Evolutionary conservation across 1,140 invertebrate genomes (phyloP), one percentile per base, ranked within the genome.

Genomic region (Zaprionus gabonicus): DNA sequence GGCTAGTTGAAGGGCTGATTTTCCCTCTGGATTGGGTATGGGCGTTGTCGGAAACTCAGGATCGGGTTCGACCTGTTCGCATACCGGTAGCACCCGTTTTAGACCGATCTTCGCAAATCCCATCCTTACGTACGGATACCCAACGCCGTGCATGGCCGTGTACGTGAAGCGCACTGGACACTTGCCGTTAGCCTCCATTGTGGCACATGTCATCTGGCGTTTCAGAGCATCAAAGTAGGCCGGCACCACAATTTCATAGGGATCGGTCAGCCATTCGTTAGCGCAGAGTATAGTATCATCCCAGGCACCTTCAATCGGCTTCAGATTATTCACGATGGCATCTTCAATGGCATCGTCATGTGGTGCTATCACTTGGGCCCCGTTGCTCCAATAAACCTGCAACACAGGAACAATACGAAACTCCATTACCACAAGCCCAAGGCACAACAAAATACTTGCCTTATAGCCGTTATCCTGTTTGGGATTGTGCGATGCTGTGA

Each of bases 391-490:
- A 92, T 99, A 99, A 4, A 99, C 97, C 69, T 71, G 36, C 1
- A 20, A 12, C 5, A 17, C 12, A 20, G 2, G 15, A 28, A 56
- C 53, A 27, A 56, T n/a, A 13, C n/a, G 17, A 46, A 17, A 56
- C 1, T 9, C 15, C 6, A 56, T 27, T 56, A 31, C 1, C 31
- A 34, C 31, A 34, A 9, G 1, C 7, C 6, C 9, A 34, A 34
- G 31, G 3, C 31, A 34, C 15, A 2, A 6, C 6, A 28, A 31
- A 9, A 38, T 5, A 58, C 12, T 4, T 36, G 57, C 69, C 94
- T 99, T 99, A 92, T 99, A 99, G 4, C 99, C 99, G 93, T 99
- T 99, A 91, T 99, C 98, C 60, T 99, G 96, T 93, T 99, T 99
- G 0, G 99, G 99, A 94, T 99, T 99, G 84, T 99, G 99, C 0